Percentiles rank a stretch among this genome's conserved stretches.
These are phyloP conservation scores for Trichonephila clavata DNA, from an alignment of 1,140 invertebrate genomes.

Conservation along the genomic window DNA sequence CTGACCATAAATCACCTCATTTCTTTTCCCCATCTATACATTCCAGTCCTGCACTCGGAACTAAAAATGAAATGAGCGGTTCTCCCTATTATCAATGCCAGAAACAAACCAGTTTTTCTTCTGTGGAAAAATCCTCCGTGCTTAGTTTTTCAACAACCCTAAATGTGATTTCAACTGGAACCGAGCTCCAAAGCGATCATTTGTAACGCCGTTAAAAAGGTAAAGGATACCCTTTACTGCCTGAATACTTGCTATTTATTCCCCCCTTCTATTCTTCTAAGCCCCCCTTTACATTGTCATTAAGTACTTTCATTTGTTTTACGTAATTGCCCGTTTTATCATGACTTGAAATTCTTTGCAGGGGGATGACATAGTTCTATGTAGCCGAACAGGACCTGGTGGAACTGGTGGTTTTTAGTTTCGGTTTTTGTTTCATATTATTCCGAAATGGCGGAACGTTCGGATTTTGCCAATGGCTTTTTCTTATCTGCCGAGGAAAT, in stretches of 20 bases:
- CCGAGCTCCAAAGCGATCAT: conserved; percentile 42
- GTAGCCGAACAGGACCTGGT: not conserved
- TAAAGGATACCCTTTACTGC: conserved; percentile 40
- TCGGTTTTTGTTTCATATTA: conserved; percentile 33
- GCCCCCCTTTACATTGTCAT: conserved; percentile 63
- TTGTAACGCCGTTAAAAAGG: conserved; percentile 72
- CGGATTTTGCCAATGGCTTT: conserved; percentile 25
- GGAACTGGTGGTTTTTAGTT: conserved; percentile 9
- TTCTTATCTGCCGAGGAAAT: conserved; percentile 47
- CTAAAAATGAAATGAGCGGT: conserved; percentile 1
- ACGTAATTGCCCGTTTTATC: conserved; percentile 75
- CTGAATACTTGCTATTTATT: not conserved
- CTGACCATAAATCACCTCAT: not conserved
- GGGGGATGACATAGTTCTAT: conserved; percentile 2
- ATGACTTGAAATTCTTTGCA: conserved; percentile 22
- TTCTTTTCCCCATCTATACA: not conserved
- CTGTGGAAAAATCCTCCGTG: conserved; percentile 40
- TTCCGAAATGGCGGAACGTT: conserved; percentile 12
- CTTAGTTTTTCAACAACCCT: conserved; percentile 64
- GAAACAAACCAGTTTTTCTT: conserved; percentile 7
- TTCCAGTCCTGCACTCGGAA: not conserved
- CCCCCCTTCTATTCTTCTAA: not conserved
- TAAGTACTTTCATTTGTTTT: conserved; percentile 76
- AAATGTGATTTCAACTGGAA: conserved; percentile 44
- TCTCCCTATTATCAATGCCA: conserved; percentile 9